These are phyloP conservation scores for Zaprionus obscuricornis DNA, from an alignment of 2,888 invertebrate species.

Conservation along the genomic window DNA sequence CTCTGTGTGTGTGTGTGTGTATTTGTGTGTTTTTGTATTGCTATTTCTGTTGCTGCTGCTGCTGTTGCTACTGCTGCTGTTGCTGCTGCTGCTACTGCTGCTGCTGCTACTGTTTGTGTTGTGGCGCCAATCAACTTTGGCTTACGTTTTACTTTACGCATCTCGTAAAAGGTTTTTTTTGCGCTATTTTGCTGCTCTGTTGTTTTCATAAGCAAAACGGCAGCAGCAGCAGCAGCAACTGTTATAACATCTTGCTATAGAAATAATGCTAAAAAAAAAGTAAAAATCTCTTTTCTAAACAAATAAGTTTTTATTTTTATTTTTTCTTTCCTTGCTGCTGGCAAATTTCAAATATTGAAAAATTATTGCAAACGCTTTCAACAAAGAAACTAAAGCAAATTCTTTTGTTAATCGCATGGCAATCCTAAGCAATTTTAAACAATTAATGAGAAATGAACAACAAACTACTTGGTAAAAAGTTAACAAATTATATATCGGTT, in stretches of 20 bases:
- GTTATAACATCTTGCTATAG: slow-evolving; percentile 26
- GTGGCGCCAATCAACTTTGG: slow-evolving; percentile 76
- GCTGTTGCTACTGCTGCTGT: no score
- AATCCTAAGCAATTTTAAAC: no score
- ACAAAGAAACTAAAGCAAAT: no score
- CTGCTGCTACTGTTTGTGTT: slow-evolving; percentile 9
- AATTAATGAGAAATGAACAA: no score
- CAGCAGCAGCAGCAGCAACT: slow-evolving; percentile 25
- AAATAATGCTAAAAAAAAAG: slow-evolving; percentile 44
- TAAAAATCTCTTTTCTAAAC: slow-evolving; percentile 68
- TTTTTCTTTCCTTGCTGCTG: slow-evolving; percentile 23
- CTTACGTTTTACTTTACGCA: slow-evolving; percentile 75
- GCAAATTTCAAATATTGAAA: no score
- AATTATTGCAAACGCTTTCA: no score
- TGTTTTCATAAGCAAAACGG: slow-evolving; percentile 68
- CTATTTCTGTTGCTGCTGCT: no score
- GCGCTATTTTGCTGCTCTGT: no score
- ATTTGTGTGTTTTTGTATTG: slow-evolving; percentile 6
- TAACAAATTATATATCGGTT: no score
- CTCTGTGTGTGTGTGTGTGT: slow-evolving; percentile 8
- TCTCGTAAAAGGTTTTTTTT: slow-evolving; percentile 45
- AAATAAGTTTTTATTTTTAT: slow-evolving; percentile 61
- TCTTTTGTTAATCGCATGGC: no score
- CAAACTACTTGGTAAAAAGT: no score
- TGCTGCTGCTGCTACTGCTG: no score